A percentile compares a stretch with the other conserved stretches of the same genome.
These are phyloP conservation scores for Zygothrica quintamaculata DNA, from an alignment of 2,888 invertebrate genomes.

Conservation along the genomic window DNA sequence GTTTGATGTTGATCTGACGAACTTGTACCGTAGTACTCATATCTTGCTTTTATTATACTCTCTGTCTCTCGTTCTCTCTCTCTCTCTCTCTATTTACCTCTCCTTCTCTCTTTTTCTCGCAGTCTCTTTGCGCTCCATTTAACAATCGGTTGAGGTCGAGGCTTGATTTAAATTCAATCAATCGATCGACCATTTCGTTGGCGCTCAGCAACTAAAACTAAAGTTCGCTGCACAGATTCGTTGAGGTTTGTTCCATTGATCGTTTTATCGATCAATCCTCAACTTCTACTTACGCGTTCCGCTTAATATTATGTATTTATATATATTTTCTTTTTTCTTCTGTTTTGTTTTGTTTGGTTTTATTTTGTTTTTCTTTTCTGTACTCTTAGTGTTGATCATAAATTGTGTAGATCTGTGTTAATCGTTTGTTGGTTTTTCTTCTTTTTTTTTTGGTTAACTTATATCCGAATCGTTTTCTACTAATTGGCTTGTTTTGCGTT, in stretches of 20 bases:
- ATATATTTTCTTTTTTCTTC: slow-evolving; percentile 1
- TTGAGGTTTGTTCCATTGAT: slow-evolving; percentile 16
- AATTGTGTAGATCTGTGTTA: slow-evolving; percentile 44
- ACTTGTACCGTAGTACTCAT: slow-evolving; percentile 46
- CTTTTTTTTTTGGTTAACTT: slow-evolving; percentile 60
- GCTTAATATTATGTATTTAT: slow-evolving; percentile 32
- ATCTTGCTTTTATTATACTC: slow-evolving; percentile 5
- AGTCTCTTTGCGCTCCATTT: slow-evolving; percentile 12
- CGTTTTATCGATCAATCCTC: slow-evolving; percentile 24
- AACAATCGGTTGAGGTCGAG: slow-evolving; percentile 14
- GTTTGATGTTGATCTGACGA: slow-evolving; percentile 75
- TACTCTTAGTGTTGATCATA: slow-evolving; percentile 42
- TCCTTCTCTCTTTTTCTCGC: slow-evolving; percentile 3
- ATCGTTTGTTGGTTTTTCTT: slow-evolving; percentile 40
- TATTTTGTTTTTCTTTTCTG: no score
- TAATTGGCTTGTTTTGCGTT: slow-evolving; percentile 76
- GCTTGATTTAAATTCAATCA: slow-evolving; percentile 37
- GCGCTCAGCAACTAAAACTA: slow-evolving; percentile 24
- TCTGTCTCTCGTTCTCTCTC: slow-evolving; percentile 10
- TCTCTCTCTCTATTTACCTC: neutral
- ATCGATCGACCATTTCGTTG: slow-evolving; percentile 39
- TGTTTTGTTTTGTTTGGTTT: slow-evolving; percentile 20
- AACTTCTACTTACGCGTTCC: slow-evolving; percentile 46
- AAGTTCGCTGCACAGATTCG: slow-evolving; percentile 37
- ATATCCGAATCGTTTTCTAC: slow-evolving; percentile 78